Base-by-base conservation (phyloP, 2,113 vertebrate species). In the Sylvietta virens region DNA sequence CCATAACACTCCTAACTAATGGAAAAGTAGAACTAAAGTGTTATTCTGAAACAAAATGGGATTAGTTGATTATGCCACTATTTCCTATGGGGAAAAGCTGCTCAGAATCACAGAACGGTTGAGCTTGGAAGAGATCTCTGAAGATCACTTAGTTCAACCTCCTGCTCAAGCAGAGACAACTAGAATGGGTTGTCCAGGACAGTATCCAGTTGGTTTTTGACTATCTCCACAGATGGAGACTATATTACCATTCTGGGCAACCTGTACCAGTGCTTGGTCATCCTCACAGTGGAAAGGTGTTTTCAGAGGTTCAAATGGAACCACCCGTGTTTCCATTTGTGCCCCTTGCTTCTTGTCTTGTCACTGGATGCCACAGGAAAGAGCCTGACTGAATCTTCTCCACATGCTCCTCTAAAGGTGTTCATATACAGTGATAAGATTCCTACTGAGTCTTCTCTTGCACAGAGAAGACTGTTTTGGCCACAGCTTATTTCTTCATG, bases 1-100 rank as follows among this genome's bases (percentile, higher is more conserved):
- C 50, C 0, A 1, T 4, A 47, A 40, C 1, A 8, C 12, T 69
- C 31, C 2, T 33, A 57, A 37, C 9, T 57, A 27, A 11, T 0
- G 33, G 81, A 62, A 62, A 71, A 62, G 1, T 20, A 45, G 31
- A 26, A 66, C n/a, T n/a, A n/a, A 74, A 62, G 4, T 8, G 18
- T 7, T 85, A 3, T 73, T 71, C 23, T 50, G 78, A 62, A 86
- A 54, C 9, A 45, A 61, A 0, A 22, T 35, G 19, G 6, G 18
- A 54, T 78, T 64, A 69, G 31, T 33, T 66, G 27, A 21, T 42
- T n/a, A 31, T 47, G 24, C 11, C 2, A 2, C 24, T 24, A 17
- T 65, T 87, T 81, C 39, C 10, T 23, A 3, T 2, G 3, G 16
- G 31, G 35, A 39, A 88, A 66, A 44, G 4, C 24, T 66, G 26